These are phyloP conservation scores for Tenthredo distinguenda DNA, from an alignment of 2,888 invertebrate genomes.

Conservation along the genomic window DNA sequence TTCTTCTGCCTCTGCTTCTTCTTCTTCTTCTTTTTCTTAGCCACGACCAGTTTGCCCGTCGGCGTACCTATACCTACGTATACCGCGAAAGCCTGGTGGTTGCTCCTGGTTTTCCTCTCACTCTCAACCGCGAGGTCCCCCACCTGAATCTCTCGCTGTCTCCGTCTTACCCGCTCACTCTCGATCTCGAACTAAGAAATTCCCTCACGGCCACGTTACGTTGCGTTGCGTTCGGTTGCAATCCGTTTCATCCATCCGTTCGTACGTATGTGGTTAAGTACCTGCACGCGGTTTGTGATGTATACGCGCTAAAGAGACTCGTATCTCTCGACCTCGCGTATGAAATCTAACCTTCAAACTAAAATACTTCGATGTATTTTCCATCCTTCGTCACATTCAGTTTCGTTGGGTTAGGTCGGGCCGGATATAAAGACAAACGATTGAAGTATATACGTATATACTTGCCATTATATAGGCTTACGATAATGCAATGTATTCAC, in stretches of 20 bases:
- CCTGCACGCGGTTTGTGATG: background rate
- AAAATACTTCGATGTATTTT: background rate
- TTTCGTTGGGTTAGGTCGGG: background rate
- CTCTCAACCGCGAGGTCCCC: constrained; percentile 45
- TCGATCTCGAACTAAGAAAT: constrained; percentile 68
- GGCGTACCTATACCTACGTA: constrained; percentile 18
- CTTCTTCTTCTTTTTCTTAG: constrained; percentile 54
- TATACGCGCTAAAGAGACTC: background rate
- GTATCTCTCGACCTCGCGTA: background rate
- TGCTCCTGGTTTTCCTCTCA: constrained; percentile 32
- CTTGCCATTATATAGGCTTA: too few relatives aligned
- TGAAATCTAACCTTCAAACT: background rate
- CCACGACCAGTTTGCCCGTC: constrained; percentile 62
- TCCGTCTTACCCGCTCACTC: constrained; percentile 63
- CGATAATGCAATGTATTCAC: too few relatives aligned
- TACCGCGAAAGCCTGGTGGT: background rate
- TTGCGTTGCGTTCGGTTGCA: constrained; percentile 55
- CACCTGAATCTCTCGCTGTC: constrained; percentile 23
- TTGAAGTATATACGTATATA: too few relatives aligned
- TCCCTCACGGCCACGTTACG: constrained; percentile 45
- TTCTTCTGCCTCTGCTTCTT: constrained; percentile 63
- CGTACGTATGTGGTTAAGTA: background rate
- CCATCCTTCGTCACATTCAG: background rate
- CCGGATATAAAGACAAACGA: background rate
- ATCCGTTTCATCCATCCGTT: constrained; percentile 10